Conservation (phyloP, 2,888 invertebrate genomes). For the Stomorhina lunata region DNA sequence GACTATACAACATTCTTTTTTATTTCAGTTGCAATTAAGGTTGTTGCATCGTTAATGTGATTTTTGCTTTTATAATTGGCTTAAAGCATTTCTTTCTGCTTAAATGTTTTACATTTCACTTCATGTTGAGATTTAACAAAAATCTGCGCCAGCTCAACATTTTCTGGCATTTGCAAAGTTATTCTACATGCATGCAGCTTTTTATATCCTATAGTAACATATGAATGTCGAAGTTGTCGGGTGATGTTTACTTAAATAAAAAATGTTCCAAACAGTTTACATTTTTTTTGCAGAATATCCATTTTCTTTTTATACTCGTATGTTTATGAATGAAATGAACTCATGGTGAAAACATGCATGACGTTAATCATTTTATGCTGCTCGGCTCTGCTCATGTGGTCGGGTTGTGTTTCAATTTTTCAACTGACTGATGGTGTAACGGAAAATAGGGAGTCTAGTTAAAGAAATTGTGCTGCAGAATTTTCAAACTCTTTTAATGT, state of each 20-base stretch:
- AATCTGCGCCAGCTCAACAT: neutral
- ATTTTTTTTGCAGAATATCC: neutral
- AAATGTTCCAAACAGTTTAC: neutral
- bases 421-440: neutral
- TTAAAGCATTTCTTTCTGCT: constrained; percentile 32
- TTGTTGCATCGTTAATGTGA: constrained; percentile 20
- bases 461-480: neutral
- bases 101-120: constrained; percentile 20
- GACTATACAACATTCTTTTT: too few species aligned
- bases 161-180: neutral
- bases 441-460: neutral
- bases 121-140: constrained; percentile 33
- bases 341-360: constrained; percentile 34
- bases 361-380: constrained; percentile 32
- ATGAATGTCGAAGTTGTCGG: neutral
- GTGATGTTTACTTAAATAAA: neutral
- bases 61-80: constrained; percentile 59
- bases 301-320: neutral
- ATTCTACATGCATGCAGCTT: too few species aligned
- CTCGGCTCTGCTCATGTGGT: neutral
- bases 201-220: too few species aligned
- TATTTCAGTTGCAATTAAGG: constrained; percentile 1
- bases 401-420: neutral
- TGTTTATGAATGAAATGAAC: constrained; percentile 33
- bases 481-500: neutral